Evolutionary conservation across 92 coral and sea anemone species (phyloP), one percentile per base, ranked within the genome.

Genomic region (Chrysogorgia sp.): DNA sequence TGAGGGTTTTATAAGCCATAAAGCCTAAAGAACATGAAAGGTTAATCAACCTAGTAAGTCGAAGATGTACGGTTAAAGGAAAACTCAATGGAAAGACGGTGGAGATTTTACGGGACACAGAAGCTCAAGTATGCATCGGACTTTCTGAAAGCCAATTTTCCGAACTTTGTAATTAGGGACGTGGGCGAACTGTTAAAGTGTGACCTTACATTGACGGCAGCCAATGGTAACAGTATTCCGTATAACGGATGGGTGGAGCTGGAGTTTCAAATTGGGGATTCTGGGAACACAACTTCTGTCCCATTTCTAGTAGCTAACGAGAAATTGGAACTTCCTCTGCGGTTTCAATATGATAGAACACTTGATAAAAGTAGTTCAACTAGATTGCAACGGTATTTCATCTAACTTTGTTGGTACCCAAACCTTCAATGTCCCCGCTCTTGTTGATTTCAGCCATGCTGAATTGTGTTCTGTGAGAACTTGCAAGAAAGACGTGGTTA

Each of bases 11-110:
- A 72, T 82, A 22, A 80, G 96, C 82, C 96, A 87, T 69, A 7
- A 87, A 91, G 41, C 96, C 96, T 33, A 90, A 63, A 56, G 91
- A 90, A 79, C 76, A 86, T 21, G 79, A 77, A 15, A 58, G 40
- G 65, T 74, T 90, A 17, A 77, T 77, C 7, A 84, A 81, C 55
- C 82, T 90, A 40, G 86, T 87, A 34, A 91, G 96, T 34, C 37
- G 69, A 31, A 84, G 85, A 82, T 87, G 89, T 58, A 90, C 81
- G 55, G 63, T 86, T 0, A 50, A 50, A 12, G 86, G 77, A 32
- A 58, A 34, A 20, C 63, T 83, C 67, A 76, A 83, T 67, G 19
- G 58, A 37, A 76, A 75, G 12, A 25, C 68, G 5, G 79, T 63
- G 64, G 60, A 90, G 32, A 82, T 83, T 7, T 62, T 87, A 49